A percentile compares a stretch with the other conserved stretches of the same genome.
These are phyloP conservation scores for Caradrina kadenii DNA, from an alignment of 2,888 invertebrate species.

Conservation along the genomic window DNA sequence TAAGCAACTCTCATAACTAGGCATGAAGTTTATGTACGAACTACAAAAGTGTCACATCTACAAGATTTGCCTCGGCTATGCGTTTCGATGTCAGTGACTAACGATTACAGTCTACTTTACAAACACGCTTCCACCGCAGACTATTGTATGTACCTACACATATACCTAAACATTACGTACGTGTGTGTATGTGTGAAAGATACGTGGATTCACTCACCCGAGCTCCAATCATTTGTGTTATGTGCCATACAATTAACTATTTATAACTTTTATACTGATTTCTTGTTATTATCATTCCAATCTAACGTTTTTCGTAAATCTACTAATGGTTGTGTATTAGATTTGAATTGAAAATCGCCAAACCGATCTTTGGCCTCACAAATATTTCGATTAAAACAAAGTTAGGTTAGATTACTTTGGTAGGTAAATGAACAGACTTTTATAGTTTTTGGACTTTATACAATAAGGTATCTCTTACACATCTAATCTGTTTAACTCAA, in stretches of 20 bases:
- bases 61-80: conserved; percentile 73
- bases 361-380: conserved; percentile 4
- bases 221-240: conserved; percentile 48
- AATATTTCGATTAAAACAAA: conserved; percentile 2
- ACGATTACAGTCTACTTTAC: conserved; percentile 77
- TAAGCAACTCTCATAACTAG: conserved; percentile 1
- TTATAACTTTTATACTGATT: conserved; percentile 52
- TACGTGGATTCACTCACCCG: conserved; percentile 63
- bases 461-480: no score
- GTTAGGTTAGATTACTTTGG: neutral
- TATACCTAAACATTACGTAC: conserved; percentile 47
- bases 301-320: conserved; percentile 32
- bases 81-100: conserved; percentile 81
- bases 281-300: conserved; percentile 50
- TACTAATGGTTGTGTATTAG: conserved; percentile 29
- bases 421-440: neutral
- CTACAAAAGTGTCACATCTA: conserved; percentile 73
- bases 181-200: conserved; percentile 59
- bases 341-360: conserved; percentile 23
- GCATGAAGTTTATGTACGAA: neutral
- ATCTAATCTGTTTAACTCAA: no score
- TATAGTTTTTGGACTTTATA: no score
- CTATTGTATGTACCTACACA: conserved; percentile 55
- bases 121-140: conserved; percentile 73
- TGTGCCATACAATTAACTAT: conserved; percentile 56